A percentile compares a stretch with the other conserved stretches of the same genome.
Evolutionary conservation across 2,113 vertebrate species (phyloP).

Genomic region (Eleginops maclovinus): DNA sequence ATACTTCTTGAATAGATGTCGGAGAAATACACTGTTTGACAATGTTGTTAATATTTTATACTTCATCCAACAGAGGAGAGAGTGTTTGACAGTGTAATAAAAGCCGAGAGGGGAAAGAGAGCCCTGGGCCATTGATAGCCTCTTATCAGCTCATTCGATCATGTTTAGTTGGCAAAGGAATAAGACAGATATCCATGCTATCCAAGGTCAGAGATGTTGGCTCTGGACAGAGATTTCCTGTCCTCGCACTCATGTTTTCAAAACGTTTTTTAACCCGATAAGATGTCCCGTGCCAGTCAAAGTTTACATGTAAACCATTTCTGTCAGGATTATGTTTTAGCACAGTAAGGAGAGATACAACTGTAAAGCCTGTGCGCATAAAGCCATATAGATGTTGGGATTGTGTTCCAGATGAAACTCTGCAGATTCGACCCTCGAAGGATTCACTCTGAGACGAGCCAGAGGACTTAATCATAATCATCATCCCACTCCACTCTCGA

Average conservation of each 20-base stretch:
- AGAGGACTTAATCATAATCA: constrained; percentile 57
- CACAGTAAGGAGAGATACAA: constrained; percentile 21
- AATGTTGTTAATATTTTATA: constrained; percentile 35
- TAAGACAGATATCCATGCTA: constrained; percentile 18
- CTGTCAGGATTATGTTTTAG: background rate
- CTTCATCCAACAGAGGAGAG: constrained; percentile 9
- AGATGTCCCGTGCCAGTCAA: background rate
- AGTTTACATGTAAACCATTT: constrained; percentile 61
- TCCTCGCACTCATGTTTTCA: constrained; percentile 34
- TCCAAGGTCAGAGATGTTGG: constrained; percentile 24
- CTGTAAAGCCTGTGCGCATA: constrained; percentile 16
- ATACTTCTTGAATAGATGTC: constrained; percentile 1
- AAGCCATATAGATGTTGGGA: constrained; percentile 27
- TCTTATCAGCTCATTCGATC: constrained; percentile 32
- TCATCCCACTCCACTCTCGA: constrained; percentile 48
- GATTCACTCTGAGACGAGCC: constrained; percentile 39
- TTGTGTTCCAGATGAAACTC: constrained; percentile 11
- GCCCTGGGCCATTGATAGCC: constrained; percentile 12
- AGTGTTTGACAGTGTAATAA: constrained; percentile 15
- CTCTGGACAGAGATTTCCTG: background rate
- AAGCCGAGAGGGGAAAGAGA: constrained; percentile 1
- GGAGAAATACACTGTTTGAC: constrained; percentile 1
- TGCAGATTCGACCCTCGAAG: constrained; percentile 34
- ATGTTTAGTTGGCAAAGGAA: constrained; percentile 31
- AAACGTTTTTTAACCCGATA: constrained; percentile 24